Conservation (phyloP, 1,140 invertebrate genomes). For the Brachionus manjavacas region DNA sequence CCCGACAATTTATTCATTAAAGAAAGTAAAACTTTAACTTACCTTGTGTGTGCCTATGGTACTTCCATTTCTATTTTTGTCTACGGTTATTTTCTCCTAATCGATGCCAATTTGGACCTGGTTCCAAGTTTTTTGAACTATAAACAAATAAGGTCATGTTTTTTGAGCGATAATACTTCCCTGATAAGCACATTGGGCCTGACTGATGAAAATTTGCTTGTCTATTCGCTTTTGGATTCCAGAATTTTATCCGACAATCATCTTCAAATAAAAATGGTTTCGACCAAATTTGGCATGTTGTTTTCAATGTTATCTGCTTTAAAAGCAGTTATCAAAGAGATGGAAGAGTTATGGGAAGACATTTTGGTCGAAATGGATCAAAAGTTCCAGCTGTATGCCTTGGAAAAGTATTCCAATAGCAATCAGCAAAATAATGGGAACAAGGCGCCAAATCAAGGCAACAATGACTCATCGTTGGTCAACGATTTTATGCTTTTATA, state of each 20-base stretch:
- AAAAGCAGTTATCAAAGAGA: slow-evolving; percentile 61
- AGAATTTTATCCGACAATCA: slow-evolving; percentile 24
- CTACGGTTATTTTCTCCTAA: slow-evolving; percentile 31
- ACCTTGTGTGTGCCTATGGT: slow-evolving; percentile 25
- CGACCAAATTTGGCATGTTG: slow-evolving; percentile 42
- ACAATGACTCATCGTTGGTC: slow-evolving; percentile 61
- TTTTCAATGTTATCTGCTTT: slow-evolving; percentile 43
- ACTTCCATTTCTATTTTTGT: slow-evolving; percentile 38
- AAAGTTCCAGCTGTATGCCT: slow-evolving; percentile 80
- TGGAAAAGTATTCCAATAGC: slow-evolving; percentile 63
- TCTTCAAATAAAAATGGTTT: slow-evolving; percentile 37
- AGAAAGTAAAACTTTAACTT: slow-evolving; percentile 36
- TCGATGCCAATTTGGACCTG: slow-evolving; percentile 37
- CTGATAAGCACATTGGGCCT: slow-evolving; percentile 25
- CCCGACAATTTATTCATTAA: slow-evolving; percentile 40
- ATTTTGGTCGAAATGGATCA: slow-evolving; percentile 87
- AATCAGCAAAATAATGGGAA: background rate
- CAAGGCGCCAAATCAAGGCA: background rate
- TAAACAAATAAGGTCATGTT: slow-evolving; percentile 28
- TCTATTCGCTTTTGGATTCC: slow-evolving; percentile 19
- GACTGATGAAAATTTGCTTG: slow-evolving; percentile 24
- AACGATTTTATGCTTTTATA: slow-evolving; percentile 84
- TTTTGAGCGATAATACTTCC: slow-evolving; percentile 30
- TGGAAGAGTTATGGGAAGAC: slow-evolving; percentile 87
- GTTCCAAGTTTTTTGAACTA: slow-evolving; percentile 31